A percentile compares a stretch with the other conserved stretches of the same genome.
These are phyloP conservation scores for Netelia virgata DNA, from an alignment of 2,888 invertebrate species.

Conservation along the genomic window DNA sequence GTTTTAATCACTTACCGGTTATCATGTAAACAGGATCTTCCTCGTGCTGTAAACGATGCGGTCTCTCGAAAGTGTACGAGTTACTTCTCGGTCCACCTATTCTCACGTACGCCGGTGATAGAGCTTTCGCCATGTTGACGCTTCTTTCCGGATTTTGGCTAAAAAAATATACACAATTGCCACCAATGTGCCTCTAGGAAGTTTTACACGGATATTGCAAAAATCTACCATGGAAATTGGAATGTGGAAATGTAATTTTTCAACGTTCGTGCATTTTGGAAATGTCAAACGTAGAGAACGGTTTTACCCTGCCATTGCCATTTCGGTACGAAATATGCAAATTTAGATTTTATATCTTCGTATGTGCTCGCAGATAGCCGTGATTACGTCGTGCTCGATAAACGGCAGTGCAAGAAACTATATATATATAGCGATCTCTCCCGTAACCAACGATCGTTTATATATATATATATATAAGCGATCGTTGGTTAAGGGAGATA, in stretches of 20 bases:
- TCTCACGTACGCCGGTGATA: conserved; percentile 91
- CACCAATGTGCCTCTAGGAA: no score
- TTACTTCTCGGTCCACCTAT: conserved; percentile 90
- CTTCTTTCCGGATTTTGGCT: conserved; percentile 80
- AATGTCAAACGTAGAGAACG: no score
- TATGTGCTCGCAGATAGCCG: background rate
- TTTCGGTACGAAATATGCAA: background rate
- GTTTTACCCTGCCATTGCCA: no score
- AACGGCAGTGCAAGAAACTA: background rate
- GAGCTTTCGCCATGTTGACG: conserved; percentile 88
- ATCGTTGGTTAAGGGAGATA: no score
- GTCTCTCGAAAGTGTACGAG: conserved; percentile 76
- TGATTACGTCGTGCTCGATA: conserved; percentile 1
- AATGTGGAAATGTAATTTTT: no score
- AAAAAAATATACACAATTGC: conserved; percentile 25
- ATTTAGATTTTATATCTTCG: background rate
- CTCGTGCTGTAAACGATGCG: conserved; percentile 67
- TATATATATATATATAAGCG: no score
- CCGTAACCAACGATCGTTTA: no score
- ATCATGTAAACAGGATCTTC: conserved; percentile 74
- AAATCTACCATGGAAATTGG: no score
- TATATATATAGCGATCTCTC: no score
- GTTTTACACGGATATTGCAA: no score
- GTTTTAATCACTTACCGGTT: conserved; percentile 77
- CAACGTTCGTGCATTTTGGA: no score